phyloP scores from a whole-genome alignment of 2,888 invertebrate species.

The Anagyrus pseudococci region DNA sequence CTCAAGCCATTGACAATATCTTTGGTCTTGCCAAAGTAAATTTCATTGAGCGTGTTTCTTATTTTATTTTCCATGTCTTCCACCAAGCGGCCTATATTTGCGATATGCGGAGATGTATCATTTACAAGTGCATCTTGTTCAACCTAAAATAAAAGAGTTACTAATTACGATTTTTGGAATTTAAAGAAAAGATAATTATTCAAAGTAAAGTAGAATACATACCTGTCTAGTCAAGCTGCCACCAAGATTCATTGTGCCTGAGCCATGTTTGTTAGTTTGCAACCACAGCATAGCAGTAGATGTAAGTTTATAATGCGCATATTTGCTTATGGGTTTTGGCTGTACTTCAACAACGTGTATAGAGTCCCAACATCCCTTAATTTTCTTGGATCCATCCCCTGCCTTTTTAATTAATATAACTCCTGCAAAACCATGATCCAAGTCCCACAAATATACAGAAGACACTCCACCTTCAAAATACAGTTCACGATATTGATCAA shows the following conservation, averaged over 20 bases:
- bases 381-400: constrained; percentile 97
- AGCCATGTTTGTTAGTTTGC: constrained; percentile 94
- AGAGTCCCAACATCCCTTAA: constrained; percentile 99
- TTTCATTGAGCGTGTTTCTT: constrained; percentile 95
- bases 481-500: constrained; percentile 98
- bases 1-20: constrained; percentile 96
- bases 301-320: constrained; percentile 97
- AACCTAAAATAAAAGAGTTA: constrained; percentile 65
- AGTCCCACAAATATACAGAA: constrained; percentile 98
- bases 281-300: constrained; percentile 99
- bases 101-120: constrained; percentile 95
- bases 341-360: constrained; percentile 99
- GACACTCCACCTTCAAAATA: constrained; percentile 99
- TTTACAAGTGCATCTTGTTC: constrained; percentile 91
- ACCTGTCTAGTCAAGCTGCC: constrained; percentile 98
- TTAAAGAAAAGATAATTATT: not conserved
- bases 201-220: constrained; percentile 38
- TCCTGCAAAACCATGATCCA: constrained; percentile 97
- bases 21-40: constrained; percentile 99
- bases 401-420: constrained; percentile 99
- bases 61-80: constrained; percentile 99
- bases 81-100: constrained; percentile 97
- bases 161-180: not conserved
- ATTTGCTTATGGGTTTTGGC: constrained; percentile 92
- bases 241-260: constrained; percentile 98